These are phyloP conservation scores for Drosophila anomelani DNA, from an alignment of 2,888 invertebrate species.

Conservation along the genomic window DNA sequence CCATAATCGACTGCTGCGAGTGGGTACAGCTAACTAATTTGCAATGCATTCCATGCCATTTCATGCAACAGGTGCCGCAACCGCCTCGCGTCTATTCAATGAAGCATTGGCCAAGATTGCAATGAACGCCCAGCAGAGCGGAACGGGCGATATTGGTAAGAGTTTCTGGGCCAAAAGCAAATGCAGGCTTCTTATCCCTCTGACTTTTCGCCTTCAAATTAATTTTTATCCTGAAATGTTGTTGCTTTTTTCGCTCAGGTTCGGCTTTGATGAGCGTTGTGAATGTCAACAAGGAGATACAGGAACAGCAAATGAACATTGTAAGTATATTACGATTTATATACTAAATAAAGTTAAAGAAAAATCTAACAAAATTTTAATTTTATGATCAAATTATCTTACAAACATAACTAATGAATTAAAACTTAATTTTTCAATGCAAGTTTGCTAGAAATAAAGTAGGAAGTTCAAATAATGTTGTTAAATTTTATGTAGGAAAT, in stretches of 20 bases:
- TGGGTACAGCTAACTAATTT: conserved; percentile 64
- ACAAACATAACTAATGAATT: too few species aligned
- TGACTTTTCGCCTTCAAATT: neutral
- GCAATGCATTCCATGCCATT: conserved; percentile 62
- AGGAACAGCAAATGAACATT: conserved; percentile 97
- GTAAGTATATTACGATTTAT: conserved; percentile 87
- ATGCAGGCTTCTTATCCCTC: neutral
- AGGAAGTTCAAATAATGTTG: too few species aligned
- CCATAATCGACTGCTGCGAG: conserved; percentile 22
- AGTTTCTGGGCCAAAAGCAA: conserved; percentile 1
- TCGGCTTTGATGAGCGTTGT: conserved; percentile 96
- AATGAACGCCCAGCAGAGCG: conserved; percentile 95
- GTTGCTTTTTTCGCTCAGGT: conserved; percentile 86
- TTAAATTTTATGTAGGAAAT: too few species aligned
- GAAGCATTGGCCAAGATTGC: conserved; percentile 95
- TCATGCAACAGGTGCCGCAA: conserved; percentile 90
- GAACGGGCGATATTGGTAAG: conserved; percentile 95
- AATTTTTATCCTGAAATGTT: conserved; percentile 13
- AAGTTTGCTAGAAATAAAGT: too few species aligned
- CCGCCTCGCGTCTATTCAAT: conserved; percentile 94
- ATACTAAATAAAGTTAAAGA: too few species aligned
- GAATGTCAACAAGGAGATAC: conserved; percentile 96
- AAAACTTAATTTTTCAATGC: too few species aligned
- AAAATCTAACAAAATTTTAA: too few species aligned
- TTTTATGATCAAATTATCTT: too few species aligned